A percentile compares a stretch with the other conserved stretches of the same genome.
Evolutionary conservation across 2,113 vertebrate genomes (phyloP).

Genomic region (Kryptolebias marmoratus): DNA sequence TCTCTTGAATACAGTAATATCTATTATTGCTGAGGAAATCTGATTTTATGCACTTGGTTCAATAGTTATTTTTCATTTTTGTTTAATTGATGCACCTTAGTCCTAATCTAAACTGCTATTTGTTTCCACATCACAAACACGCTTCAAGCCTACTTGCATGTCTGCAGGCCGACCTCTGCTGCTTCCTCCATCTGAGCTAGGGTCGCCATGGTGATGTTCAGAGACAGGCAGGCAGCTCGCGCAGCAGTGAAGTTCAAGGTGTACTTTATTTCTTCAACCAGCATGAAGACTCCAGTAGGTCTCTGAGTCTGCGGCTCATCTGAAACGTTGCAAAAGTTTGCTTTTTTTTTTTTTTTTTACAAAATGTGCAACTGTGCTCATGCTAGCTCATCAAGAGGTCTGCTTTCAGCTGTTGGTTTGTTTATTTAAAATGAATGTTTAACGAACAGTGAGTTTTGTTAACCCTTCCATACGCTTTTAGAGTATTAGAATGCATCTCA

Average conservation of each 20-base stretch:
- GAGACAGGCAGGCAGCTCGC: constrained; percentile 52
- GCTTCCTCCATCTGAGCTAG: constrained; percentile 67
- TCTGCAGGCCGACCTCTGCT: constrained; percentile 65
- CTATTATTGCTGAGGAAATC: background rate
- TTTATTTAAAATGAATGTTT: too few relatives aligned
- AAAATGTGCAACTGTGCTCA: background rate
- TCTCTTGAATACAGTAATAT: background rate
- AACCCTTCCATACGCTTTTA: too few relatives aligned
- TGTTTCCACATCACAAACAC: too few relatives aligned
- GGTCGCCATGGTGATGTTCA: constrained; percentile 70
- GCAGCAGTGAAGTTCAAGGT: constrained; percentile 67
- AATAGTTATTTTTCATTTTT: background rate
- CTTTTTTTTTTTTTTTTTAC: background rate
- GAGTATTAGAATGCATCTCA: too few relatives aligned
- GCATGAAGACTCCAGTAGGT: constrained; percentile 68
- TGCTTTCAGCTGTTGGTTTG: too few relatives aligned
- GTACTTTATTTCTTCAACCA: constrained; percentile 52
- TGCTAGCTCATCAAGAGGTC: too few relatives aligned
- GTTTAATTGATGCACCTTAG: background rate
- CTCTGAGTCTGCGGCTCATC: constrained; percentile 23
- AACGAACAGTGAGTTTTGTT: too few relatives aligned
- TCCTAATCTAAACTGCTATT: too few relatives aligned
- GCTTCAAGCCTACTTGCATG: constrained; percentile 72
- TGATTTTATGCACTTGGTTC: background rate
- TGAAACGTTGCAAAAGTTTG: constrained; percentile 1